Evolutionary conservation across 2,888 invertebrate species (phyloP), one percentile per base, ranked within the genome.

Genomic region (Toxonevra muliebris): DNA sequence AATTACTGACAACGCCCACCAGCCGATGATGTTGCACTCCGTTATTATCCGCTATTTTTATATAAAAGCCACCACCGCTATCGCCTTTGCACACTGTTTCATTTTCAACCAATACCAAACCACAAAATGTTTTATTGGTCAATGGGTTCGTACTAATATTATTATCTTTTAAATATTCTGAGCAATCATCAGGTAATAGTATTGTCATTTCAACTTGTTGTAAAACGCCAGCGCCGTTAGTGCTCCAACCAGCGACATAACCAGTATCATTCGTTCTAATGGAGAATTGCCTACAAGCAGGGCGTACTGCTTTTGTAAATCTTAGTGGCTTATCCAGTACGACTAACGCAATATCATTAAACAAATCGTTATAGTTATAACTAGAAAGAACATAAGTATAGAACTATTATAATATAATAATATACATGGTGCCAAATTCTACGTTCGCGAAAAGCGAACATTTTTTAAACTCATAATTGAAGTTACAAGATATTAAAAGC

Each of bases 51-150:
- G 64, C 7, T 73, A 71, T 0, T 20, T 48, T n/a, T 3, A 30
- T n/a, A 41, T 72, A 67, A 61, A 80, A 76, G 15, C 79, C 81
- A 1, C 79, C 78, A 13, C 81, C 82, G 71, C 80, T 79, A 50
- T 81, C 79, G 15, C 79, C 79, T 15, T 71, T 55, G 48, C 81
- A 81, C 1, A 76, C 70, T 4, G 70, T 57, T 10, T 55, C 69
- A 7, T 9, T 1, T 1, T 30, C 20, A 13, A 20, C 3, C 2
- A 7, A 30, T 7, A 30, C 30, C 30, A 30, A 73, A 42, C 80
- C 76, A 74, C 84, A 84, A 67, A 83, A 81, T 74, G 82, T 84
- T 72, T 84, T 82, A 30, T 66, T 58, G 0, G 80, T 2, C 75
- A 5, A 81, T 61, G 40, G 65, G 72, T 69, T 63, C 40, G 53